phyloP scores from a whole-genome alignment of 53 echinoderm and acorn worm genomes.

The Apostichopus leukothele region DNA sequence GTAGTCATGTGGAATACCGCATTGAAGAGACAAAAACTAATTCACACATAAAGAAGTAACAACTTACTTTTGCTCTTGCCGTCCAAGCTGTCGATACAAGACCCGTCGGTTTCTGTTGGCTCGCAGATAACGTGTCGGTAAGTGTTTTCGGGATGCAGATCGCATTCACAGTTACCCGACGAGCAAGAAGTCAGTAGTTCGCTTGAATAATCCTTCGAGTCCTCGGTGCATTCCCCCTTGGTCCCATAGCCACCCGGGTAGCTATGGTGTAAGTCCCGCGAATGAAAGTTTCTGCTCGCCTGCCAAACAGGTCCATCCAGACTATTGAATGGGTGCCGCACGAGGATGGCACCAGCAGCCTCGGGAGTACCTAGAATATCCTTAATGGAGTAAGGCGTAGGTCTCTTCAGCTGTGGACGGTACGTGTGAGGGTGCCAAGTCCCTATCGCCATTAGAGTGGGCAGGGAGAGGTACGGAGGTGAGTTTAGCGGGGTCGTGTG shows the following conservation, averaged over 20 bases:
- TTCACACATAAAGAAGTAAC: too few relatives aligned
- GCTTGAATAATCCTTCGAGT: constrained; percentile 4
- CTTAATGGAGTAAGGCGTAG: constrained; percentile 88
- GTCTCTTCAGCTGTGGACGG: constrained; percentile 82
- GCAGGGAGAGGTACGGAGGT: constrained; percentile 61
- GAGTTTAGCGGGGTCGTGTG: constrained; percentile 52
- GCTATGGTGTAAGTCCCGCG: constrained; percentile 24
- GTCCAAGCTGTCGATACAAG: constrained; percentile 1
- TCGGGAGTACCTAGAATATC: constrained; percentile 76
- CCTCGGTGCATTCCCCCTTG: neutral
- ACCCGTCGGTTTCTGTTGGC: constrained; percentile 11
- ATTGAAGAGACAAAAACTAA: too few relatives aligned
- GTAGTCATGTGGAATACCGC: too few relatives aligned
- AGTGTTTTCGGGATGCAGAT: constrained; percentile 23
- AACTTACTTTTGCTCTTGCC: constrained; percentile 24
- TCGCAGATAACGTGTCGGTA: constrained; percentile 43
- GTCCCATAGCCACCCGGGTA: neutral
- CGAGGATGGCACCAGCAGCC: constrained; percentile 23
- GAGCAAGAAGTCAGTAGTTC: neutral
- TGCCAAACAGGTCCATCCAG: constrained; percentile 48
- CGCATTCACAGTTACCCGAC: constrained; percentile 31
- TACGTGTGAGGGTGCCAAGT: constrained; percentile 99
- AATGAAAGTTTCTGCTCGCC: neutral
- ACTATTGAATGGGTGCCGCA: constrained; percentile 26
- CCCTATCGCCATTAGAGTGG: constrained; percentile 85